Evolutionary conservation across 2,797 vertebrate species (phyloP), one percentile per base, ranked within the genome.

Genomic region (Pampus argenteus): DNA sequence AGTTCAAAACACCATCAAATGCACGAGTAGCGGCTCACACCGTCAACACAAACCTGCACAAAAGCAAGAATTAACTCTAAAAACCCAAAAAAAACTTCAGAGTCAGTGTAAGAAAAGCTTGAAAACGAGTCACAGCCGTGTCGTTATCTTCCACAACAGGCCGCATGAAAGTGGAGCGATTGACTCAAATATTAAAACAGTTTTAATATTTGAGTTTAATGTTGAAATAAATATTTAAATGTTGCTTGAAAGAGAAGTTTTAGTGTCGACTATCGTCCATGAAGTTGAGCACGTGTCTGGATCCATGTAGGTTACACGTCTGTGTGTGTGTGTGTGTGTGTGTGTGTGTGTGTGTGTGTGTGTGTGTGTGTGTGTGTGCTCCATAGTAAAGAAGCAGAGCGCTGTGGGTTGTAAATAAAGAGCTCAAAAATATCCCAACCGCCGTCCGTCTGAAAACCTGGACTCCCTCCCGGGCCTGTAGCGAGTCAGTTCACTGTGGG

Each of bases 401-500:
- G 15, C 26, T 78, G 60, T 54, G 80, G 62, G 50, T 63, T 74
- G 51, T 57, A 83, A 90, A 76, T 59, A 13, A 76, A 83, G 66
- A 54, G 28, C 56, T 56, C 15, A 8, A 60, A 69, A 18, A 44
- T 17, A 44, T 44, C 34, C 34, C n/a, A n/a, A n/a, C n/a, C n/a
- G n/a, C n/a, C 14, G 66, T 83, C 70, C 56, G 57, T 57, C 64
- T 66, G 26, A 78, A 79, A 81, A 51, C 71, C 79, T 82, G 76
- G 71, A 85, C 36, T 59, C 40, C 57, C 23, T 82, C 62, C 78
- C 56, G 0, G 48, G 42, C 66, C 62, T 71, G 78, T 76, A 76
- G 65, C n/a, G n/a, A n/a, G n/a, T n/a, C n/a, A 72, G 88, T 91
- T 89, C 85, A 88, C 38, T 50, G 63, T 64, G 73, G 72, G 54